Percentiles rank a stretch among this genome's conserved stretches.
Evolutionary conservation across 2,797 vertebrate species (phyloP).

Genomic region (Novumbra hubbsi): DNA sequence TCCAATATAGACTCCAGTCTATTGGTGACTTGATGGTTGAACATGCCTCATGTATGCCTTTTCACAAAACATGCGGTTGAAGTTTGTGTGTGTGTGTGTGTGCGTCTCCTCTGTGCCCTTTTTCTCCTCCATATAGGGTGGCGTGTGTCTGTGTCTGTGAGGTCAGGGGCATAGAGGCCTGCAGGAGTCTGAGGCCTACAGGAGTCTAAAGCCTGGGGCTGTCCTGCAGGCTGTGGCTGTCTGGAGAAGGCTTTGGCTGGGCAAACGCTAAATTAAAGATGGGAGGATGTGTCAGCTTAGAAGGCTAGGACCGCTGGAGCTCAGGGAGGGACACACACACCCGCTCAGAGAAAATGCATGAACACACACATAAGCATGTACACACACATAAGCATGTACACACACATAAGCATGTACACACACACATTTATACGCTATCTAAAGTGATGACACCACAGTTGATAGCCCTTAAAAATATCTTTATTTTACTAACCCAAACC

Average conservation of each 20-base stretch:
- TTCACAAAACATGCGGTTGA: too few relatives aligned
- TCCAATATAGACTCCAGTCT: too few relatives aligned
- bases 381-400: too few relatives aligned
- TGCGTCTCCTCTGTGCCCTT: not conserved
- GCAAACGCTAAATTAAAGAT: slow-evolving; percentile 42
- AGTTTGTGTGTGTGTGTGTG: slow-evolving; percentile 21
- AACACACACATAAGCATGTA: too few relatives aligned
- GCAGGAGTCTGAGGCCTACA: slow-evolving; percentile 16
- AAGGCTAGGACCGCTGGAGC: not conserved
- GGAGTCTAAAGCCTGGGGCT: slow-evolving; percentile 42
- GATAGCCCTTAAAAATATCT: too few relatives aligned
- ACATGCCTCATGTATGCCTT: too few relatives aligned
- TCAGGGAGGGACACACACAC: not conserved
- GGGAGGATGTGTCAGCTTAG: slow-evolving; percentile 17
- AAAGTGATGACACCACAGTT: too few relatives aligned
- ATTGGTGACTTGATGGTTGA: too few relatives aligned
- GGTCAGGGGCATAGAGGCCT: not conserved
- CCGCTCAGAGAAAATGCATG: too few relatives aligned
- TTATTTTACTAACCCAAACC: too few relatives aligned
- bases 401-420: too few relatives aligned
- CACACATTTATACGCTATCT: too few relatives aligned
- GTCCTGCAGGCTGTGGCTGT: slow-evolving; percentile 45
- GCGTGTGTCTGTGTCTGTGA: not conserved
- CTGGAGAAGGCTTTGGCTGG: slow-evolving; percentile 15
- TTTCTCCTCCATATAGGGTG: not conserved